phyloP scores from a whole-genome alignment of 2,113 vertebrate genomes.

The Cyphotilapia sp. region DNA sequence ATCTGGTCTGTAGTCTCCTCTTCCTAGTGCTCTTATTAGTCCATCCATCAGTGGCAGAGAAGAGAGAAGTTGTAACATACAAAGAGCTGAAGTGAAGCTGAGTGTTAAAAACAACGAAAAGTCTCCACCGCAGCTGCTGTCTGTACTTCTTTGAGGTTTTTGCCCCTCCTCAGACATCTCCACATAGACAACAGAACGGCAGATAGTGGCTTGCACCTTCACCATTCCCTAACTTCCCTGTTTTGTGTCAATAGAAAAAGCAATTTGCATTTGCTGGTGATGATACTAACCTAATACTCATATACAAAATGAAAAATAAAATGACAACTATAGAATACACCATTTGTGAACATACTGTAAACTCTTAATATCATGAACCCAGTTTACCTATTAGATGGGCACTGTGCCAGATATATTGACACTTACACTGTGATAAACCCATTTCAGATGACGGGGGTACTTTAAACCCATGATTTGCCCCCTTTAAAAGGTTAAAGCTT shows the following conservation, averaged over 20 bases:
- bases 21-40: neutral
- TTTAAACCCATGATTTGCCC: neutral
- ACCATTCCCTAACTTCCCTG: neutral
- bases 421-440: neutral
- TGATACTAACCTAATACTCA: neutral
- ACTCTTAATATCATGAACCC: neutral
- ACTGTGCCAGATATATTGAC: neutral
- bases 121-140: neutral
- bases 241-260: neutral
- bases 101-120: neutral
- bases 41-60: neutral
- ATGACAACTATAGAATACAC: neutral
- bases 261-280: neutral
- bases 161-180: neutral
- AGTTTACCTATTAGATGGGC: neutral
- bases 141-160: neutral
- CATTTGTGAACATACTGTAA: neutral
- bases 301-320: neutral
- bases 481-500: neutral
- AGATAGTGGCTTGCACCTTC: neutral
- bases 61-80: neutral
- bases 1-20: neutral
- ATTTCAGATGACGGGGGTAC: neutral
- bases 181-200: neutral
- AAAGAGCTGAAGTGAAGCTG: neutral